Percentiles rank a stretch among this genome's conserved stretches.
These are phyloP conservation scores for Odontamblyopus rebecca DNA, from an alignment of 2,797 vertebrate genomes.

Conservation along the genomic window DNA sequence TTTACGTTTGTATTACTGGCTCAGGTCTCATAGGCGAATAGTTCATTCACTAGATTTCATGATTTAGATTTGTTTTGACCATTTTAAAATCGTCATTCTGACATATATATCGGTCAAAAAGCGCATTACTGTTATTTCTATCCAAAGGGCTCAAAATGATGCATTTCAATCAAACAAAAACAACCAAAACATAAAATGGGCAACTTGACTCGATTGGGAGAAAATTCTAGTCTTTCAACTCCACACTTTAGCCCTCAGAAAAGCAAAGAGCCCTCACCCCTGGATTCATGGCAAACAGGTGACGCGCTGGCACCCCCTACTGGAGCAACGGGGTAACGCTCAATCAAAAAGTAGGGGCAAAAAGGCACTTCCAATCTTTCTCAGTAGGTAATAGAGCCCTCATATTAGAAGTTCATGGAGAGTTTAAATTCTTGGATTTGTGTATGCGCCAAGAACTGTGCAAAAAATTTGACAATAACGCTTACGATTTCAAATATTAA, in stretches of 20 bases:
- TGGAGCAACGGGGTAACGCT: conserved; percentile 45
- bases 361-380: conserved; percentile 71
- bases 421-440: conserved; percentile 52
- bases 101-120: not conserved
- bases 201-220: not conserved
- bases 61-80: not conserved
- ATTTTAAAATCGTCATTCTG: not conserved
- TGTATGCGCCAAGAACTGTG: conserved; percentile 61
- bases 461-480: conserved; percentile 45
- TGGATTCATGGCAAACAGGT: conserved; percentile 45
- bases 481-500: conserved; percentile 21
- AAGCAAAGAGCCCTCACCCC: conserved; percentile 25
- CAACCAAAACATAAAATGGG: not conserved
- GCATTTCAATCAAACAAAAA: not conserved
- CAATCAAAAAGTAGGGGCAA: conserved; percentile 19
- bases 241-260: conserved; percentile 2
- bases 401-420: conserved; percentile 46
- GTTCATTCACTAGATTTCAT: not conserved
- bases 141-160: not conserved
- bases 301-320: conserved; percentile 43
- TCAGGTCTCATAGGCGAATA: too few species aligned
- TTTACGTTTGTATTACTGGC: too few species aligned
- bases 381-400: conserved; percentile 51
- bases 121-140: not conserved
- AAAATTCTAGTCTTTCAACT: not conserved